A percentile compares a stretch with the other conserved stretches of the same genome.
Evolutionary conservation across 2,888 invertebrate species (phyloP).

Genomic region (Athalia circularis): DNA sequence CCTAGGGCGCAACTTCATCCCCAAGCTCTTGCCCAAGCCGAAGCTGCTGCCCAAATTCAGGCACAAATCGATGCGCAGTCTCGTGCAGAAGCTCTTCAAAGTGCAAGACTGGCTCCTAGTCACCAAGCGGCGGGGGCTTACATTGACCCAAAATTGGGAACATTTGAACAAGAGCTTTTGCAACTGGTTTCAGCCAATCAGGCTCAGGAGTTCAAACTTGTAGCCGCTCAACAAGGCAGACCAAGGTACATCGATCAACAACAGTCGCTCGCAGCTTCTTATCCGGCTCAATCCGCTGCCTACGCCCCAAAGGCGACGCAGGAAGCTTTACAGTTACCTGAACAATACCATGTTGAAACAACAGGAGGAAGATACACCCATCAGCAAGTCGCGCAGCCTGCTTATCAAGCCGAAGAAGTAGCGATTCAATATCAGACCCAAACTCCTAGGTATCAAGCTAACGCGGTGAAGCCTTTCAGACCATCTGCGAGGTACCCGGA

Average conservation of each 20-base stretch:
- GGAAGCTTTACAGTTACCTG: slow-evolving; percentile 56
- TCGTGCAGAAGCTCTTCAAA: slow-evolving; percentile 62
- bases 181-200: slow-evolving; percentile 69
- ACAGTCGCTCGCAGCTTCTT: slow-evolving; percentile 56
- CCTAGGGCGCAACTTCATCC: slow-evolving; percentile 64
- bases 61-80: slow-evolving; percentile 63
- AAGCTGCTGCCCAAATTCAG: slow-evolving; percentile 63
- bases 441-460: slow-evolving; percentile 55
- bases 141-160: slow-evolving; percentile 65
- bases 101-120: slow-evolving; percentile 56
- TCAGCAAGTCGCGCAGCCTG: slow-evolving; percentile 40
- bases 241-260: slow-evolving; percentile 59
- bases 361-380: slow-evolving; percentile 60
- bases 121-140: slow-evolving; percentile 59
- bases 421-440: slow-evolving; percentile 56
- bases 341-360: slow-evolving; percentile 70
- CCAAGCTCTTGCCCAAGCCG: slow-evolving; percentile 64
- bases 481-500: slow-evolving; percentile 61
- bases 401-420: slow-evolving; percentile 61
- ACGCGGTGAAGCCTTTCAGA: slow-evolving; percentile 56
- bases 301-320: slow-evolving; percentile 57
- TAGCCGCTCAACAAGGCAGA: slow-evolving; percentile 56
- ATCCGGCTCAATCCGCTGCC: slow-evolving; percentile 57
- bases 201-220: slow-evolving; percentile 68
- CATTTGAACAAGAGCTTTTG: slow-evolving; percentile 68